Conservation (phyloP, 2,797 vertebrate genomes). For the Sebastes matsubarae region DNA sequence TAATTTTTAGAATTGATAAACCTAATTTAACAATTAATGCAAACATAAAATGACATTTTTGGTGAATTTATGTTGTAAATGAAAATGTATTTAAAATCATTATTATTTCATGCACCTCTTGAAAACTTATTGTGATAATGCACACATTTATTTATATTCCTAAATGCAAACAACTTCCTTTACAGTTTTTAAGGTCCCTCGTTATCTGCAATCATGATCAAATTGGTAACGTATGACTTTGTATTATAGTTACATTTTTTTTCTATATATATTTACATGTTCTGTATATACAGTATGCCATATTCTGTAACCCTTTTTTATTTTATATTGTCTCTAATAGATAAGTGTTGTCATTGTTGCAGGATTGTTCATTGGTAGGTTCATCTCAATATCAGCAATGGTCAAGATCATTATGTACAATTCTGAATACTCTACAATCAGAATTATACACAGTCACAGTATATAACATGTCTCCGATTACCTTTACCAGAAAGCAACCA, state of each 20-base stretch:
- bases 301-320: neutral
- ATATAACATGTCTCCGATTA: neutral
- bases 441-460: neutral
- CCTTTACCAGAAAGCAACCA: conserved; percentile 9
- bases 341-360: conserved; percentile 17
- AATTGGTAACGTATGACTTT: conserved; percentile 33
- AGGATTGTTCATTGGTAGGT: conserved; percentile 46
- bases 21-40: neutral
- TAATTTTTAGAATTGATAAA: neutral
- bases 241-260: neutral
- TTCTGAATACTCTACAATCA: neutral
- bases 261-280: neutral
- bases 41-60: neutral
- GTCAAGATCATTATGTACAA: neutral
- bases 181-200: neutral
- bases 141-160: neutral
- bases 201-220: conserved; percentile 36
- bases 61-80: neutral
- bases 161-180: neutral
- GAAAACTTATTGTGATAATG: neutral
- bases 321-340: conserved; percentile 14
- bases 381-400: neutral
- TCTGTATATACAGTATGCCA: neutral
- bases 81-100: neutral
- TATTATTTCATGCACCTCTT: neutral